A percentile compares a stretch with the other conserved stretches of the same genome.
These are phyloP conservation scores for Oreochromis aureus DNA, from an alignment of 2,113 vertebrate genomes.

Conservation along the genomic window DNA sequence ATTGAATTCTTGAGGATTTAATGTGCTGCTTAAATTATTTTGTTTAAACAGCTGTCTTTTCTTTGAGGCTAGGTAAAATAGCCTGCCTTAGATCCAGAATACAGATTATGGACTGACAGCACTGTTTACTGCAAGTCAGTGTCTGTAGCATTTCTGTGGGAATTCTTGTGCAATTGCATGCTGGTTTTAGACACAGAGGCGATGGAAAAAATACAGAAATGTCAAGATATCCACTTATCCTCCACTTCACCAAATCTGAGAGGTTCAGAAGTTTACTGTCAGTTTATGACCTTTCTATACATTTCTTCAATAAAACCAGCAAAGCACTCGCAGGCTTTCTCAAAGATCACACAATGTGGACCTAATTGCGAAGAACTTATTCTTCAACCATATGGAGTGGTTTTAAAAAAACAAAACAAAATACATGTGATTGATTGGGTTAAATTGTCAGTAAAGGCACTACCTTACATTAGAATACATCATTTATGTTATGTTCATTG, in stretches of 20 bases:
- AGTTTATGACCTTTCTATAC: conserved; percentile 3
- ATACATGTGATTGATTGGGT: background rate
- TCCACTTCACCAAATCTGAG: conserved; percentile 1
- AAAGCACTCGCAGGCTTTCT: background rate
- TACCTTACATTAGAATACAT: background rate
- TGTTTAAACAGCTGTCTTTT: background rate
- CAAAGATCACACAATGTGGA: background rate
- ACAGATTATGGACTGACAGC: background rate
- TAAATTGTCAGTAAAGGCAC: background rate
- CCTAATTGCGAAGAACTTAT: background rate
- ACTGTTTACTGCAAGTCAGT: background rate
- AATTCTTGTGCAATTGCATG: background rate
- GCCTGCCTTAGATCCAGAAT: background rate
- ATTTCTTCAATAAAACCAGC: background rate
- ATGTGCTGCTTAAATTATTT: background rate
- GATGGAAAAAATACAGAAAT: conserved; percentile 21
- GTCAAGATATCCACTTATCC: conserved; percentile 43
- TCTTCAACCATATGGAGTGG: background rate
- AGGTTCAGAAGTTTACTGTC: background rate
- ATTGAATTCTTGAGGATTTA: background rate
- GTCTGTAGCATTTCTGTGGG: conserved; percentile 3
- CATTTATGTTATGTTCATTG: background rate
- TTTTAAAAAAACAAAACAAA: background rate
- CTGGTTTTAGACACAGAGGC: background rate
- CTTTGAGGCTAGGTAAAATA: background rate